Percentiles rank a stretch among this genome's conserved stretches.
These are phyloP conservation scores for Brotula barbata DNA, from an alignment of 2,797 vertebrate genomes.

Conservation along the genomic window DNA sequence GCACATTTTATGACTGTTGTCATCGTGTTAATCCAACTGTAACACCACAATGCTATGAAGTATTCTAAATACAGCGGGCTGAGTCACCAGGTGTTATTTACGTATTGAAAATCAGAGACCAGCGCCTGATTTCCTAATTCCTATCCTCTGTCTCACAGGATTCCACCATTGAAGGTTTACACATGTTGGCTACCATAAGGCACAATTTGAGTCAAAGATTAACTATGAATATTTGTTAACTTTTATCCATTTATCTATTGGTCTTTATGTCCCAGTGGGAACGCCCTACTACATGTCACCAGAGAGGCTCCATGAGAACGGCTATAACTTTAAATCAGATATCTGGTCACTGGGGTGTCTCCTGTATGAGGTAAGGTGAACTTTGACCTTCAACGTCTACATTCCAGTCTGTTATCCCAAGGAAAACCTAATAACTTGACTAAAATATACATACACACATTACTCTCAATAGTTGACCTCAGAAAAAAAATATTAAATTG, in stretches of 20 bases:
- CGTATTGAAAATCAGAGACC: no score
- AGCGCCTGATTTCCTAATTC: no score
- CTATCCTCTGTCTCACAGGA: no score
- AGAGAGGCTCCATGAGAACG: conserved; percentile 81
- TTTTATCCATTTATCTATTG: not conserved
- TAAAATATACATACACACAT: no score
- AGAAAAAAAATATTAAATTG: no score
- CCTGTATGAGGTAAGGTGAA: conserved; percentile 88
- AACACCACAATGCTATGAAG: no score
- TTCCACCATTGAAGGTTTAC: not conserved
- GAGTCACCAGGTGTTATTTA: no score
- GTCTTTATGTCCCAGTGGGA: conserved; percentile 82
- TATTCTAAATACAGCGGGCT: no score
- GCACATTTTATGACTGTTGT: not conserved
- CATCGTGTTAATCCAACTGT: no score
- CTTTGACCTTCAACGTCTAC: not conserved
- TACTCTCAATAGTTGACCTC: no score
- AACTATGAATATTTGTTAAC: not conserved
- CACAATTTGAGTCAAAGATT: no score
- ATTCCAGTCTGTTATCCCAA: not conserved
- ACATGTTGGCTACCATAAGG: not conserved
- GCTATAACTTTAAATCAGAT: conserved; percentile 83
- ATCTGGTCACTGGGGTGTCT: conserved; percentile 91
- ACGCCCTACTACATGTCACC: conserved; percentile 89
- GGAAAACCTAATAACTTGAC: no score